Conservation (phyloP, 2,797 vertebrate species). For the Anomalospiza imberbis region DNA sequence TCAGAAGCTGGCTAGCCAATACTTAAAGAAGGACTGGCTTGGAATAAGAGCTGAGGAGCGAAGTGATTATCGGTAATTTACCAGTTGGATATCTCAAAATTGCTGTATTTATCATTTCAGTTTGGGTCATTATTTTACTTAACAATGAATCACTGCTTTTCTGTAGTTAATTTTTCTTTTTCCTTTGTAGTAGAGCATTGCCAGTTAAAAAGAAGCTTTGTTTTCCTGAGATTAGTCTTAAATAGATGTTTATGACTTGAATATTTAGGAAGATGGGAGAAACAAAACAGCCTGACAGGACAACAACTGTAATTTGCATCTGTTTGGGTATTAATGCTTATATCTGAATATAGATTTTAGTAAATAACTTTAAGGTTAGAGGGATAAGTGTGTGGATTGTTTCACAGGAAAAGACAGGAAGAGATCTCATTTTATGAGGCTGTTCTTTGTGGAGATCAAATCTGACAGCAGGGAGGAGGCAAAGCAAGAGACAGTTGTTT, state of each 20-base stretch:
- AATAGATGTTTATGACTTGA: neutral
- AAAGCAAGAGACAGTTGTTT: neutral
- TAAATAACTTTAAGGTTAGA: neutral
- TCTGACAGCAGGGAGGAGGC: neutral
- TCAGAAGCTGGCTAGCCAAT: conserved; percentile 95
- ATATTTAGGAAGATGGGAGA: neutral
- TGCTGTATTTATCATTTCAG: neutral
- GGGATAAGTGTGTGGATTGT: neutral
- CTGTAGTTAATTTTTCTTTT: neutral
- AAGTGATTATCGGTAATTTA: conserved; percentile 89
- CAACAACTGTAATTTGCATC: neutral
- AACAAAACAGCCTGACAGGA: neutral
- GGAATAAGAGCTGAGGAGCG: conserved; percentile 90
- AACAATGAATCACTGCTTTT: neutral
- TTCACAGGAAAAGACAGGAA: neutral
- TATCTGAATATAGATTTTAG: neutral
- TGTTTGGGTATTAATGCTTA: neutral
- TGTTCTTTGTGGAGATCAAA: neutral
- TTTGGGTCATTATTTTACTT: neutral
- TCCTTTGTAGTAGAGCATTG: neutral
- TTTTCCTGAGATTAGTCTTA: neutral
- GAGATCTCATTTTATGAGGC: neutral
- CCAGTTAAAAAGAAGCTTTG: neutral
- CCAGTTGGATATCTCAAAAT: neutral
- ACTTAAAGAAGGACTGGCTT: conserved; percentile 97